Evolutionary conservation across 2,113 vertebrate species (phyloP).

Genomic region (Pelusios castaneus): DNA sequence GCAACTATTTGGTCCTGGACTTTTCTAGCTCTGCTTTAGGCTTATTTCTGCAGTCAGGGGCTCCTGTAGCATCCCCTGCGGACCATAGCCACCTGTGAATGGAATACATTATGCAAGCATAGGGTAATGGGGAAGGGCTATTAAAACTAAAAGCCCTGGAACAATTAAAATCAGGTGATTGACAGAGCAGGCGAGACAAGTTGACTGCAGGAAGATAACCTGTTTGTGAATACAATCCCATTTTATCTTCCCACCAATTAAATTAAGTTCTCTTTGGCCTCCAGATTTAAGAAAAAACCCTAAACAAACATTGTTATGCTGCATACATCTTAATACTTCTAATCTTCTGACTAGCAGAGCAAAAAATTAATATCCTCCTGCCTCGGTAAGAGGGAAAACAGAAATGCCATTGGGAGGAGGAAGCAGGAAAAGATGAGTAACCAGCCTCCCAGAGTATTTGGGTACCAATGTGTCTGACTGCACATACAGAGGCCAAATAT

Average conservation of each 20-base stretch:
- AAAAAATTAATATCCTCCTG: constrained; percentile 83
- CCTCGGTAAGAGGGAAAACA: constrained; percentile 61
- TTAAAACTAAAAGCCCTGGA: constrained; percentile 66
- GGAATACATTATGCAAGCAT: constrained; percentile 47
- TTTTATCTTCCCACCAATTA: constrained; percentile 76
- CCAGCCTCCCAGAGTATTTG: neutral
- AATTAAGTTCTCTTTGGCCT: constrained; percentile 76
- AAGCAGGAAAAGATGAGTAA: constrained; percentile 46
- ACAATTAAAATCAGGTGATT: constrained; percentile 74
- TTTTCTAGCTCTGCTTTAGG: constrained; percentile 50
- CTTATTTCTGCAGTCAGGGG: neutral
- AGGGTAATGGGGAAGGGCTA: constrained; percentile 52
- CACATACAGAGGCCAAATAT: accelerated
- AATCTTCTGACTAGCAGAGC: constrained; percentile 84
- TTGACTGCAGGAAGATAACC: constrained; percentile 70
- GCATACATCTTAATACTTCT: constrained; percentile 81
- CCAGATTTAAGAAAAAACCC: constrained; percentile 60
- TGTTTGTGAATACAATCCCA: constrained; percentile 68
- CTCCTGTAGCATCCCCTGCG: constrained; percentile 49
- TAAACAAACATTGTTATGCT: constrained; percentile 76
- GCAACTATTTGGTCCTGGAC: constrained; percentile 6
- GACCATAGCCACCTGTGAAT: constrained; percentile 44
- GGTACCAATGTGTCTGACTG: constrained; percentile 18
- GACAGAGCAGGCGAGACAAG: constrained; percentile 58
- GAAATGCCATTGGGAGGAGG: constrained; percentile 61